Percentiles rank a stretch among this genome's conserved stretches.
Conservation (phyloP, 2,888 invertebrate species). For the Macaria notata region DNA sequence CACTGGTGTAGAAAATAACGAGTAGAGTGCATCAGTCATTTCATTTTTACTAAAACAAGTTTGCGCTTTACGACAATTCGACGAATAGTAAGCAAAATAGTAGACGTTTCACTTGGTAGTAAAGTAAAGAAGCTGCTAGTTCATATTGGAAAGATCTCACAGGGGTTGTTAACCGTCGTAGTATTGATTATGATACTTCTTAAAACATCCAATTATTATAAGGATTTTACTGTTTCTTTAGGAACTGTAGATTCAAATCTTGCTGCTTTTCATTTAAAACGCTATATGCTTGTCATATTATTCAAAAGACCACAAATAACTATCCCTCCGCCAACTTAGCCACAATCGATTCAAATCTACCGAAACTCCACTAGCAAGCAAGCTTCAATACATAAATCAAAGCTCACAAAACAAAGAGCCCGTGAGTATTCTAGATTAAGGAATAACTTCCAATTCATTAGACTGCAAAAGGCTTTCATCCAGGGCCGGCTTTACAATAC, state of each 20-base stretch:
- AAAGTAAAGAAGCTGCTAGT: neutral
- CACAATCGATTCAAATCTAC: too few relatives aligned
- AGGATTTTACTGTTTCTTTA: too few relatives aligned
- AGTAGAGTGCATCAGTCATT: constrained; percentile 3
- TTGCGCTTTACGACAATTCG: neutral
- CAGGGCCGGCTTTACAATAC: constrained; percentile 15
- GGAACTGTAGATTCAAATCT: too few relatives aligned
- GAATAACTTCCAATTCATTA: constrained; percentile 31
- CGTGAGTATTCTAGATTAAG: constrained; percentile 26
- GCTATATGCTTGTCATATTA: too few relatives aligned
- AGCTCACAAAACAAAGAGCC: neutral
- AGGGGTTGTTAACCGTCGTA: neutral
- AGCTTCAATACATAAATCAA: neutral
- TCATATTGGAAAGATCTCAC: neutral
- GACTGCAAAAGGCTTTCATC: constrained; percentile 27
- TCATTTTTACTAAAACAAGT: neutral
- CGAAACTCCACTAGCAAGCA: too few relatives aligned
- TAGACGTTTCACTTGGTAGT: neutral
- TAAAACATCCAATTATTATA: too few relatives aligned
- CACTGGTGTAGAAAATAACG: neutral
- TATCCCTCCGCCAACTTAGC: too few relatives aligned
- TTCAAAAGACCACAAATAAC: too few relatives aligned
- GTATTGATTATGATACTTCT: neutral
- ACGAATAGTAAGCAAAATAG: neutral
- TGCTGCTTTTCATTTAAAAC: too few relatives aligned